Evolutionary conservation across 2,797 vertebrate species (phyloP).

Genomic region (Pelochelys cantorii): DNA sequence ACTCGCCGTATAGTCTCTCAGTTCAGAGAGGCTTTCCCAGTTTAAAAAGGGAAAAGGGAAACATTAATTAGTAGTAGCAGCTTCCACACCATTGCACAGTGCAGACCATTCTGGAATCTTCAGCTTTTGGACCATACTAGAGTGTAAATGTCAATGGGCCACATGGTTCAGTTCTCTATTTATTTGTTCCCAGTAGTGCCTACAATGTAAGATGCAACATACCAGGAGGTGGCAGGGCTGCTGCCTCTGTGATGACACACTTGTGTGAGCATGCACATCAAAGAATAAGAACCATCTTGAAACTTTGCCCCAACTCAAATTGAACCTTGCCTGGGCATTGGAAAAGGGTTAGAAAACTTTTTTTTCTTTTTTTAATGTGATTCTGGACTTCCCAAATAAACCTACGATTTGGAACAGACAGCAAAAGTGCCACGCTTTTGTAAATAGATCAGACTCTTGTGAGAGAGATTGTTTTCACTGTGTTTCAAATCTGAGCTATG

Average conservation of each 20-base stretch:
- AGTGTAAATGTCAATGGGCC: background rate
- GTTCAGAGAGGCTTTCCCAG: constrained; percentile 86
- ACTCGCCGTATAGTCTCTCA: constrained; percentile 86
- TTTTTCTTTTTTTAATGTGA: background rate
- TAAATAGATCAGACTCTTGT: background rate
- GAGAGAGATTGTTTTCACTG: background rate
- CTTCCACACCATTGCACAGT: background rate
- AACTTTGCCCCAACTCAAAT: background rate
- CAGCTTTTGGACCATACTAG: background rate
- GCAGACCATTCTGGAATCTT: background rate
- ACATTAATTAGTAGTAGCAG: background rate
- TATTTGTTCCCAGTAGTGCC: background rate
- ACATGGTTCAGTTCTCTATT: background rate
- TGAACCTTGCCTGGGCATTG: background rate
- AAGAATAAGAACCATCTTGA: background rate
- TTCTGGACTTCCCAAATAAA: background rate
- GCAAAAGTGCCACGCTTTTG: background rate
- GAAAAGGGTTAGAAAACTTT: background rate
- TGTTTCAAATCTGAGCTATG: background rate
- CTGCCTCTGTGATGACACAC: background rate
- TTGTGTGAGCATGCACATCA: background rate
- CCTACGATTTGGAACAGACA: background rate
- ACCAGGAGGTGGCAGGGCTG: background rate
- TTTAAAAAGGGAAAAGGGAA: constrained; percentile 27
- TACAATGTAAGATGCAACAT: background rate